Evolutionary conservation across 2,113 vertebrate genomes (phyloP).

Genomic region (Gulo gulo): DNA sequence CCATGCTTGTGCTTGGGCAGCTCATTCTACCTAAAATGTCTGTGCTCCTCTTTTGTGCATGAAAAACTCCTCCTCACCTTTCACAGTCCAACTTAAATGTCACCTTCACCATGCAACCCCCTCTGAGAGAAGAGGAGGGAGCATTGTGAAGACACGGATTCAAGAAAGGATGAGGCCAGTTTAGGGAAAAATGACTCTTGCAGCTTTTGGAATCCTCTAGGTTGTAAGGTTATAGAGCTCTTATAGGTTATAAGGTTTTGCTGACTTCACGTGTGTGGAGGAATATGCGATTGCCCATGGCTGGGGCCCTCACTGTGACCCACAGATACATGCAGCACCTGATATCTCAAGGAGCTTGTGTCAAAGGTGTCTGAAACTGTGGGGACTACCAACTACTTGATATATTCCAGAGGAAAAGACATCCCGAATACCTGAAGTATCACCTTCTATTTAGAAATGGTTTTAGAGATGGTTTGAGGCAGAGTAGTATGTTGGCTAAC

Average conservation of each 20-base stretch:
- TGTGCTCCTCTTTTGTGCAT: neutral
- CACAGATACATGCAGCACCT: neutral
- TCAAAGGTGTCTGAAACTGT: neutral
- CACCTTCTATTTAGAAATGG: neutral
- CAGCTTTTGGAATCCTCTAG: neutral
- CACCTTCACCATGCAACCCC: neutral
- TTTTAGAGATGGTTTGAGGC: neutral
- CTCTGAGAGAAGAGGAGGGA: neutral
- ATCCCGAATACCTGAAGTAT: too few relatives aligned
- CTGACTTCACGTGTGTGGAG: neutral
- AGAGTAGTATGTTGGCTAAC: neutral
- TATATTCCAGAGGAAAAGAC: neutral
- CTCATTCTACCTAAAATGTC: neutral
- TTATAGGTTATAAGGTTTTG: neutral
- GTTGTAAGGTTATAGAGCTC: neutral
- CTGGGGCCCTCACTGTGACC: neutral
- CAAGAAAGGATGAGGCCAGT: neutral
- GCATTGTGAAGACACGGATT: neutral
- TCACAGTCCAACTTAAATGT: neutral
- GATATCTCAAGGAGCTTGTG: neutral
- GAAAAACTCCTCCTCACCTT: neutral
- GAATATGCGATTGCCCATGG: rapidly evolving
- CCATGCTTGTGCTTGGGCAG: neutral
- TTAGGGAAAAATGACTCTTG: neutral
- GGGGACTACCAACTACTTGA: neutral